Evolutionary conservation across 2,113 vertebrate genomes (phyloP).

Genomic region (Tapirus terrestris): DNA sequence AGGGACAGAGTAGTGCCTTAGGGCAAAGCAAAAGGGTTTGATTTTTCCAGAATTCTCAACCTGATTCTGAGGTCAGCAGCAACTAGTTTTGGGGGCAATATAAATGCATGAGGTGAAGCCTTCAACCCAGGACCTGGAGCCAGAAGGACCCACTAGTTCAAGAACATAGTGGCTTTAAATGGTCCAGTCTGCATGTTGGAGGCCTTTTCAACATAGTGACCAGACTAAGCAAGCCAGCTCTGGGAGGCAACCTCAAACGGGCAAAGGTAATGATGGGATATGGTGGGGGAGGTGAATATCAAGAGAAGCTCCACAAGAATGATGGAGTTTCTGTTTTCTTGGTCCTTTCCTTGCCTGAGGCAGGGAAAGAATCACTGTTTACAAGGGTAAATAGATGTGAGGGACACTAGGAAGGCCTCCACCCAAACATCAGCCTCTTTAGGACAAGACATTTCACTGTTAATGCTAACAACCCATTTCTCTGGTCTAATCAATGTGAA

Average conservation of each 20-base stretch:
- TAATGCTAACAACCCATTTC: neutral
- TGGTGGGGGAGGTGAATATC: neutral
- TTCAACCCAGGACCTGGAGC: neutral
- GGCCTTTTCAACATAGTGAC: constrained; percentile 55
- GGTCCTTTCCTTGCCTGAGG: neutral
- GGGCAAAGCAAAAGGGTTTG: constrained; percentile 78
- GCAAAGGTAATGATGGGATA: neutral
- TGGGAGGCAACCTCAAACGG: neutral
- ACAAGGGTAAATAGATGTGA: neutral
- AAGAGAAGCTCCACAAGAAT: neutral
- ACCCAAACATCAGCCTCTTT: neutral
- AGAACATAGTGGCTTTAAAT: constrained; percentile 46
- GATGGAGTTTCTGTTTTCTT: neutral
- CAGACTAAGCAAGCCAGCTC: neutral
- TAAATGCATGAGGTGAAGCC: constrained; percentile 48
- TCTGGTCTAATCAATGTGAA: constrained; percentile 26
- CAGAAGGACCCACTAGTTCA: constrained; percentile 47
- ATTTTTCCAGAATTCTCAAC: constrained; percentile 81
- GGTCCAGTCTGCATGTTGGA: neutral
- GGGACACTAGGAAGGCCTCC: neutral
- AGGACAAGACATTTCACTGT: neutral
- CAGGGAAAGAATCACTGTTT: neutral
- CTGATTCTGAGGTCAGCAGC: constrained; percentile 77
- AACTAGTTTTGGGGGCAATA: constrained; percentile 57
- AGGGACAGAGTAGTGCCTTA: constrained; percentile 74